Evolutionary conservation across 2,113 vertebrate genomes (phyloP).

Genomic region (Siniperca knerii): DNA sequence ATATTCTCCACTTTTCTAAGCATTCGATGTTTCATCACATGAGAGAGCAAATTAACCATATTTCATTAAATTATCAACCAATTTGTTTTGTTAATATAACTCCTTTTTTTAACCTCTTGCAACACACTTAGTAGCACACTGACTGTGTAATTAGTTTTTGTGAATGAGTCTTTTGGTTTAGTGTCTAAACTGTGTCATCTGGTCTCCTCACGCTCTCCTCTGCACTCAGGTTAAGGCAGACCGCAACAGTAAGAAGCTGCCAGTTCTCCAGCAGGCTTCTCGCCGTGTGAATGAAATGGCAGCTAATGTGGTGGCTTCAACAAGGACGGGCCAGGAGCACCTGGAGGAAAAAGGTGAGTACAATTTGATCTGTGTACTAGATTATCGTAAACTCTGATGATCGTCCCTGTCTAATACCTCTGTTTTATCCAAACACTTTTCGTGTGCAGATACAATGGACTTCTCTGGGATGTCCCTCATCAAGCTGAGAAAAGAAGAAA

Average conservation of each 20-base stretch:
- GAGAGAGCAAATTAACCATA: background rate
- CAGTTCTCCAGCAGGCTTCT: conserved; percentile 92
- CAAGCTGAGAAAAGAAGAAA: conserved; percentile 96
- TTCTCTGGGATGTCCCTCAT: conserved; percentile 98
- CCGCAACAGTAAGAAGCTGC: conserved; percentile 88
- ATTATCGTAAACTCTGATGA: background rate
- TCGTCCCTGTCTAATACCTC: background rate
- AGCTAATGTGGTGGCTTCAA: conserved; percentile 93
- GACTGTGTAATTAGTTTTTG: background rate
- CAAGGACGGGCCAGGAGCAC: conserved; percentile 92
- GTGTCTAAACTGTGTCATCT: background rate
- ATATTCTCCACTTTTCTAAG: background rate
- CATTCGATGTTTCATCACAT: background rate
- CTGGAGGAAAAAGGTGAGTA: conserved; percentile 91
- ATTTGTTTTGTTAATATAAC: background rate
- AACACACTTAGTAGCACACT: background rate
- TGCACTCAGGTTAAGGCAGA: conserved; percentile 92
- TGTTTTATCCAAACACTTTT: background rate
- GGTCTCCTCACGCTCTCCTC: background rate
- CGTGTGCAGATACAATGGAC: conserved; percentile 92
- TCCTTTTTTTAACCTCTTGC: background rate
- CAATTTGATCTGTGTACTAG: background rate
- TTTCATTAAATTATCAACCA: background rate
- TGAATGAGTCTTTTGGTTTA: background rate
- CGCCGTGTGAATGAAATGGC: conserved; percentile 94